Conservation (phyloP, 2,113 vertebrate species). For the Romanogobio albipinnatus region DNA sequence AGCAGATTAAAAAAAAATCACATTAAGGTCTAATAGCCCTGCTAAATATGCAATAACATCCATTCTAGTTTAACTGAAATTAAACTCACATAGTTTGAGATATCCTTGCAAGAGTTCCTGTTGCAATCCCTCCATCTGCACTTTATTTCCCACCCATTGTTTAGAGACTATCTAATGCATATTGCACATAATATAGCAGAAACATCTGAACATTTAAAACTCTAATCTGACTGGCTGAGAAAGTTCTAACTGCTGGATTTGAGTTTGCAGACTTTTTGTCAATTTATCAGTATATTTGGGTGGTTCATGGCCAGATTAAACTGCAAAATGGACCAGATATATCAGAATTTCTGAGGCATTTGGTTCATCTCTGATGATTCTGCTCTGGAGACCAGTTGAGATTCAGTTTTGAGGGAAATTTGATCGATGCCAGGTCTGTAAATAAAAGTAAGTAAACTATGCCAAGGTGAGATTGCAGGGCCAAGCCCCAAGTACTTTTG, state of each 20-base stretch:
- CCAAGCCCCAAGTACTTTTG: conserved; percentile 23
- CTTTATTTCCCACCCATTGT: neutral
- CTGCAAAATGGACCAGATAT: neutral
- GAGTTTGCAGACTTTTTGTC: too few relatives aligned
- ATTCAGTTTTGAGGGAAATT: conserved; percentile 24
- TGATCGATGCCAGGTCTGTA: conserved; percentile 25
- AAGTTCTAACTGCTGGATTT: too few relatives aligned
- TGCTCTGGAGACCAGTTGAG: neutral
- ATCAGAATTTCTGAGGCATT: neutral
- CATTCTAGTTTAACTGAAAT: neutral
- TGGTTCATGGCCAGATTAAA: neutral
- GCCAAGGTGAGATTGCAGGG: conserved; percentile 48
- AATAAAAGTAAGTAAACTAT: conserved; percentile 46
- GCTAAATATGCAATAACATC: conserved; percentile 1
- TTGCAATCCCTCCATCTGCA: neutral
- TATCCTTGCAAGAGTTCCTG: neutral
- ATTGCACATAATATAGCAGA: neutral
- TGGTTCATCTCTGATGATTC: neutral
- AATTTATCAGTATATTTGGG: neutral
- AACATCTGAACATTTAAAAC: neutral
- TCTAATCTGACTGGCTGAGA: too few relatives aligned
- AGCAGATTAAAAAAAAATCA: conserved; percentile 16
- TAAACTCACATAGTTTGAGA: neutral
- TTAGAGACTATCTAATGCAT: neutral
- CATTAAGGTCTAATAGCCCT: conserved; percentile 6